Percentiles rank a stretch among this genome's conserved stretches.
Evolutionary conservation across 2,113 vertebrate genomes (phyloP).

Genomic region (Eubucco bourcierii): DNA sequence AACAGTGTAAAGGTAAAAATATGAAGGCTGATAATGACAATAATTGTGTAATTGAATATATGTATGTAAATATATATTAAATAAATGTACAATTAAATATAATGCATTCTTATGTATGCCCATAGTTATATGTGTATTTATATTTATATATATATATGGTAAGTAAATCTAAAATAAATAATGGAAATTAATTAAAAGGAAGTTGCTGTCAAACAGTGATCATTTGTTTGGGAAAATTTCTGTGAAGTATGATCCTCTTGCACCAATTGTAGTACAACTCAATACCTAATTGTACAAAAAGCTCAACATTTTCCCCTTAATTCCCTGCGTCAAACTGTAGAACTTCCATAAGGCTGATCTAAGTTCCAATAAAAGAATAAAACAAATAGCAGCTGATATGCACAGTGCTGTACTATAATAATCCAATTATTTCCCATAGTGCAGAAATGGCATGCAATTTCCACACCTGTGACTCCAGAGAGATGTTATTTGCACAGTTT

Average conservation of each 20-base stretch:
- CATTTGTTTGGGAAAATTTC: background rate
- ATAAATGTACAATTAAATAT: too few relatives aligned
- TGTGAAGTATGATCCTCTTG: background rate
- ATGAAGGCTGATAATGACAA: background rate
- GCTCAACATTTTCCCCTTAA: background rate
- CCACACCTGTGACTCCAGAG: slow-evolving; percentile 51
- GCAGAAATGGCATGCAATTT: slow-evolving; percentile 70
- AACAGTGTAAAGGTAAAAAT: background rate
- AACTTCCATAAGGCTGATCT: background rate
- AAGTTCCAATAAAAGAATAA: slow-evolving; percentile 34
- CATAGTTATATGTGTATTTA: too few relatives aligned
- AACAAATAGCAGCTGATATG: slow-evolving; percentile 49
- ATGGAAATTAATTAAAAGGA: background rate
- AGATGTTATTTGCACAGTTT: slow-evolving; percentile 73
- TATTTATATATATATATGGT: too few relatives aligned
- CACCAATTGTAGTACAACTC: background rate
- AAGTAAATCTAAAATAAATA: background rate
- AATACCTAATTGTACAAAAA: background rate
- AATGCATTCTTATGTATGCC: too few relatives aligned
- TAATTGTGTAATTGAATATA: background rate
- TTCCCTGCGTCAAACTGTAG: background rate
- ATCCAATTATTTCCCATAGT: slow-evolving; percentile 69
- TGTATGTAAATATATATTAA: background rate
- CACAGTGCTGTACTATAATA: slow-evolving; percentile 47
- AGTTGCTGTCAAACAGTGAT: slow-evolving; percentile 2